Conservation (phyloP, 2,888 invertebrate species). For the Perizoma flavofasciatum region DNA sequence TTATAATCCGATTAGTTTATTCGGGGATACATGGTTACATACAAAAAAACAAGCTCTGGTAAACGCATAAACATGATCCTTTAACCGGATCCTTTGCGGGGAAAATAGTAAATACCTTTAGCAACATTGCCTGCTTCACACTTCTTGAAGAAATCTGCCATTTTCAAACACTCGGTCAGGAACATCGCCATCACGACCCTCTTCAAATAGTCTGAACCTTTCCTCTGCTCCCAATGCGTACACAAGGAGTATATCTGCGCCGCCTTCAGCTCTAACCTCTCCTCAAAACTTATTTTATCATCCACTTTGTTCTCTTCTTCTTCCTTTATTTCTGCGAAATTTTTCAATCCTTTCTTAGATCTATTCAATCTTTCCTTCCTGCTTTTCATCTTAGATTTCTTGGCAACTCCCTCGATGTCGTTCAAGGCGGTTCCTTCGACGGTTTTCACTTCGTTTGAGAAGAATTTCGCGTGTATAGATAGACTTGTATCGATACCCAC, state of each 20-base stretch:
- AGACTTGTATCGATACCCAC: slow-evolving; percentile 78
- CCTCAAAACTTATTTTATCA: slow-evolving; percentile 60
- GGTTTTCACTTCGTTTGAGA: slow-evolving; percentile 60
- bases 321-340: slow-evolving; percentile 57
- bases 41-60: no score
- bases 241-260: slow-evolving; percentile 86
- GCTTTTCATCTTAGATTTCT: slow-evolving; percentile 71
- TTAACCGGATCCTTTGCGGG: no score
- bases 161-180: slow-evolving; percentile 88
- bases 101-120: slow-evolving; percentile 48
- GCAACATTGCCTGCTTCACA: slow-evolving; percentile 52
- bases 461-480: slow-evolving; percentile 72
- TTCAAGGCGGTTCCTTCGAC: slow-evolving; percentile 61
- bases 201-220: slow-evolving; percentile 88
- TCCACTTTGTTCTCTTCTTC: slow-evolving; percentile 55
- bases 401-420: slow-evolving; percentile 69
- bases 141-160: slow-evolving; percentile 85
- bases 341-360: slow-evolving; percentile 64
- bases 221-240: slow-evolving; percentile 85
- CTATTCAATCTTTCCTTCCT: slow-evolving; percentile 73
- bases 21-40: no score
- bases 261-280: slow-evolving; percentile 65
- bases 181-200: slow-evolving; percentile 91
- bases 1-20: no score
- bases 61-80: no score